A percentile compares a stretch with the other conserved stretches of the same genome.
phyloP scores from a whole-genome alignment of 2,888 invertebrate species.

The Synanthedon andrenaeformis region DNA sequence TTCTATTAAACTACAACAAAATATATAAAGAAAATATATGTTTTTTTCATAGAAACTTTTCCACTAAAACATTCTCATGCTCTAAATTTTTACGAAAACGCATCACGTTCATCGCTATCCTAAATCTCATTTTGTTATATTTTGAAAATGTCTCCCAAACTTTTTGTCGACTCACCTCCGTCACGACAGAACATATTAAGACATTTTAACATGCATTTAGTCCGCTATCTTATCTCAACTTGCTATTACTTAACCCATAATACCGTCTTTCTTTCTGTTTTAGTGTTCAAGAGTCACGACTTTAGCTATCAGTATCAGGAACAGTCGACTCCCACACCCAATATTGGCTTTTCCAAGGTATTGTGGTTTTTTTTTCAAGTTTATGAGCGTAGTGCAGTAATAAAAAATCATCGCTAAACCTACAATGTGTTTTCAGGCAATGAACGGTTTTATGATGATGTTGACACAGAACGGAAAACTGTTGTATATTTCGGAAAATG shows the following conservation, averaged over 20 bases:
- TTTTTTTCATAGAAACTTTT: background rate
- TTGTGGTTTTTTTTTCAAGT: conserved; percentile 19
- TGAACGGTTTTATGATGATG: conserved; percentile 98
- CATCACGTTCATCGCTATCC: conserved; percentile 61
- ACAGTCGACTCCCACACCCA: conserved; percentile 80
- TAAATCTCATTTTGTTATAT: conserved; percentile 35
- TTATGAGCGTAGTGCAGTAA: conserved; percentile 36
- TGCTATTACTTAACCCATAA: conserved; percentile 65
- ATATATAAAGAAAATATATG: too few relatives aligned
- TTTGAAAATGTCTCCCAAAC: conserved; percentile 52
- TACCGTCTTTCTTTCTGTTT: conserved; percentile 73
- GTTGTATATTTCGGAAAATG: conserved; percentile 98
- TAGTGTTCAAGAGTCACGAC: conserved; percentile 89
- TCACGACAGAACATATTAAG: conserved; percentile 66
- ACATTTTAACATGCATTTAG: conserved; percentile 68
- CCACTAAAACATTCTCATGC: conserved; percentile 39
- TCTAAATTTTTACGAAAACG: conserved; percentile 42
- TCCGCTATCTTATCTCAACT: conserved; percentile 60
- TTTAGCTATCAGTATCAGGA: conserved; percentile 75
- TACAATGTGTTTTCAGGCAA: conserved; percentile 79
- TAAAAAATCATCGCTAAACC: conserved; percentile 21
- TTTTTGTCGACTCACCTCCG: conserved; percentile 61
- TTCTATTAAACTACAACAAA: too few relatives aligned
- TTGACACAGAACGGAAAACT: conserved; percentile 98
- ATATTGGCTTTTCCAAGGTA: conserved; percentile 94